Conservation (phyloP, 2,888 invertebrate genomes). For the Fissipunctia ypsillon region DNA sequence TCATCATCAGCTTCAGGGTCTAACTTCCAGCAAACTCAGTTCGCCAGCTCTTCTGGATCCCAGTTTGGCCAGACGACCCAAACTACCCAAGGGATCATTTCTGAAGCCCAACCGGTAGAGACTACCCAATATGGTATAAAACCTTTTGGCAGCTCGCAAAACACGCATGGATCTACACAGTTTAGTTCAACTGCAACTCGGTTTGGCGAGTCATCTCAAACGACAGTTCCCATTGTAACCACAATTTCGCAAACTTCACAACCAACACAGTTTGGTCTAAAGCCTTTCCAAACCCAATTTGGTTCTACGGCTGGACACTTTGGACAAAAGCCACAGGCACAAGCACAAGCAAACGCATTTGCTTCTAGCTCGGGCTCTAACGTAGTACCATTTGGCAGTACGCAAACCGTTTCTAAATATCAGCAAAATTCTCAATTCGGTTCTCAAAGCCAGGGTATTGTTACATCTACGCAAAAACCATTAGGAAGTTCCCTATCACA, state of each 20-base stretch:
- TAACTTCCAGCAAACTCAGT: slow-evolving; percentile 42
- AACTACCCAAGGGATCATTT: slow-evolving; percentile 4
- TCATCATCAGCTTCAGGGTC: slow-evolving; percentile 16
- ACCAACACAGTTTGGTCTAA: slow-evolving; percentile 37
- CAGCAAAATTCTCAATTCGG: slow-evolving; percentile 42
- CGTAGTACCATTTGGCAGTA: slow-evolving; percentile 31
- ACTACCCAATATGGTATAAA: slow-evolving; percentile 24
- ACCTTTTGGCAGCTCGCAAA: slow-evolving; percentile 30
- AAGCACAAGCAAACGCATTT: slow-evolving; percentile 42
- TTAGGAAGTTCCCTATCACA: slow-evolving; percentile 38
- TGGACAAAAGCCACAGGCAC: slow-evolving; percentile 36
- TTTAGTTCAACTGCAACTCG: slow-evolving; percentile 12
- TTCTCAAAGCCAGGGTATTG: slow-evolving; percentile 22
- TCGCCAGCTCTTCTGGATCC: slow-evolving; percentile 18
- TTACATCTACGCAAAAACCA: slow-evolving; percentile 45
- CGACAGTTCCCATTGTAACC: slow-evolving; percentile 19
- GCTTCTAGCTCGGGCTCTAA: slow-evolving; percentile 41
- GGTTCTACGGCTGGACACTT: slow-evolving; percentile 27
- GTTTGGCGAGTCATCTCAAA: slow-evolving; percentile 39
- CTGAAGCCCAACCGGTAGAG: slow-evolving; percentile 16
- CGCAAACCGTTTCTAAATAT: slow-evolving; percentile 47
- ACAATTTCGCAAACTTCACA: slow-evolving; percentile 42
- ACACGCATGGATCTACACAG: slow-evolving; percentile 29
- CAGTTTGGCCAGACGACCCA: slow-evolving; percentile 30
- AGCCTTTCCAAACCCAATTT: slow-evolving; percentile 35